A percentile compares a stretch with the other conserved stretches of the same genome.
Conservation (phyloP, 1,140 invertebrate species). For the Teleogryllus occipitalis region DNA sequence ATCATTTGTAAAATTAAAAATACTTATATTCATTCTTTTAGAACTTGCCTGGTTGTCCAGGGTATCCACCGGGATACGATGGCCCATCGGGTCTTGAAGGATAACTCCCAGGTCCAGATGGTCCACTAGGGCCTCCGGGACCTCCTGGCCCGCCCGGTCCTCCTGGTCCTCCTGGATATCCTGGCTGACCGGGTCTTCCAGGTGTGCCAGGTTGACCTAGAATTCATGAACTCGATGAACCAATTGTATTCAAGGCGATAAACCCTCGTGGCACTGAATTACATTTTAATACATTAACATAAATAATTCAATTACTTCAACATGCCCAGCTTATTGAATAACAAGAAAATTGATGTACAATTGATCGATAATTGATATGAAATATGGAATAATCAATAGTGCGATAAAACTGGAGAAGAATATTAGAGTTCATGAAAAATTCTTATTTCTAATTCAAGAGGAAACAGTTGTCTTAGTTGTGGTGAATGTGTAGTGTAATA, state of each 20-base stretch:
- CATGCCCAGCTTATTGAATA: no score
- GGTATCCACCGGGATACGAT: conserved; percentile 19
- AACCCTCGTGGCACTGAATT: no score
- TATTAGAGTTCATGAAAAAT: no score
- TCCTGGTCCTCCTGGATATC: conserved; percentile 43
- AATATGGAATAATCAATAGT: no score
- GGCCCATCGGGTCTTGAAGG: conserved; percentile 22
- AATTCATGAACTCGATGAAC: conserved; percentile 30
- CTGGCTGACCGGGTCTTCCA: conserved; percentile 43
- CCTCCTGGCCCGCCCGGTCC: conserved; percentile 37
- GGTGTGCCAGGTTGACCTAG: conserved; percentile 39
- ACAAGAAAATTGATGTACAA: no score
- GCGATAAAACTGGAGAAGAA: no score
- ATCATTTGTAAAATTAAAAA: no score
- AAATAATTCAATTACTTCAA: no score
- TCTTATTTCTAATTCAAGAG: not conserved
- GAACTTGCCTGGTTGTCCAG: not conserved
- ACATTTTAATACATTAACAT: no score
- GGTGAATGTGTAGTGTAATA: no score
- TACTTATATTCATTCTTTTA: not conserved
- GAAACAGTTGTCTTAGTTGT: not conserved
- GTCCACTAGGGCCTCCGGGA: conserved; percentile 29
- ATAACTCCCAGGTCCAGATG: conserved; percentile 22
- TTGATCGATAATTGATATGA: no score
- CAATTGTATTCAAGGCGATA: not conserved